Evolutionary conservation across 2,113 vertebrate species (phyloP).

Genomic region (Rana temporaria): DNA sequence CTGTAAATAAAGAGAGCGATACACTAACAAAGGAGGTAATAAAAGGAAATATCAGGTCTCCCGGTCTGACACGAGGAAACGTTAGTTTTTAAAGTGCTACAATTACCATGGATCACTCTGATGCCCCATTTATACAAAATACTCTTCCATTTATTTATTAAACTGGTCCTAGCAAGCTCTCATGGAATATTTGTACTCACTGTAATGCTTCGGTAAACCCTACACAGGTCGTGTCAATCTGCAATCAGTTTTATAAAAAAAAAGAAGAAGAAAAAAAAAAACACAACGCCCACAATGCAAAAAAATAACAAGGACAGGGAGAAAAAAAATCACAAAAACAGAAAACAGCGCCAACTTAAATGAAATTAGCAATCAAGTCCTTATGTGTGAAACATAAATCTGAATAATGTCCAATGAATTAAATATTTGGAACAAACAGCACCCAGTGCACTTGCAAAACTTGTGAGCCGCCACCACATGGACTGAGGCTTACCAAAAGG

Average conservation of each 20-base stretch:
- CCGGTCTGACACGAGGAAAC: background rate
- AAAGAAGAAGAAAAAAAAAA: background rate
- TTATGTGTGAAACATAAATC: no score
- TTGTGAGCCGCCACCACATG: no score
- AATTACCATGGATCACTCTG: background rate
- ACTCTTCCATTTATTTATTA: no score
- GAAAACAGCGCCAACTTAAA: no score
- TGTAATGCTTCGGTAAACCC: constrained; percentile 12
- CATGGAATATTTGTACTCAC: background rate
- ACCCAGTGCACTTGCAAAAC: no score
- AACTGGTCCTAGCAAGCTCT: no score
- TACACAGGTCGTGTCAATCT: background rate
- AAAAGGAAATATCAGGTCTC: constrained; percentile 6
- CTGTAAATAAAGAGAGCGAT: constrained; percentile 6
- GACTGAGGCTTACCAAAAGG: no score
- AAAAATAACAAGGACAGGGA: no score
- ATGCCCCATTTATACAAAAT: background rate
- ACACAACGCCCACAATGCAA: background rate
- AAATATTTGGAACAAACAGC: no score
- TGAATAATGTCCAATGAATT: no score
- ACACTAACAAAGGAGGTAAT: background rate
- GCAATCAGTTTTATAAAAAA: background rate
- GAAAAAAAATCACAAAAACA: no score
- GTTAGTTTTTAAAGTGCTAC: constrained; percentile 4
- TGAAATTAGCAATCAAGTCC: no score